Evolutionary conservation across 2,797 vertebrate genomes (phyloP).

Genomic region (Peromyscus nudipes): DNA sequence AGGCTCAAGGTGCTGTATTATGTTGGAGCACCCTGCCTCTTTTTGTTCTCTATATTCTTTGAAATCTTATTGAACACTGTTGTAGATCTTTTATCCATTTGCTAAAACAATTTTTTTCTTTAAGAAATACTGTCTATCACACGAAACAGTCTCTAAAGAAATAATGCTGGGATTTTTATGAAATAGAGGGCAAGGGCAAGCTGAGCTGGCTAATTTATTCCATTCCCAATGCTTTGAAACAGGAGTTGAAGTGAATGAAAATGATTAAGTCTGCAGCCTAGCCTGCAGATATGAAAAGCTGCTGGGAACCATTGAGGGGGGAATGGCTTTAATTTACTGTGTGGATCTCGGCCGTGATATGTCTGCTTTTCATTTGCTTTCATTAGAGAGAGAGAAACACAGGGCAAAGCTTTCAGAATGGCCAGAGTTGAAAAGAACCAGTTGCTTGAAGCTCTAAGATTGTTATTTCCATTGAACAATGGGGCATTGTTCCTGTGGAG

Average conservation of each 20-base stretch:
- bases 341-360: slow-evolving; percentile 16
- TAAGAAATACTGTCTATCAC: slow-evolving; percentile 61
- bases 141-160: slow-evolving; percentile 58
- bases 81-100: slow-evolving; percentile 29
- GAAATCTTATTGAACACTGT: slow-evolving; percentile 48
- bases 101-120: not conserved
- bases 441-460: slow-evolving; percentile 64
- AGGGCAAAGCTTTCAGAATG: slow-evolving; percentile 65
- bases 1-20: slow-evolving; percentile 36
- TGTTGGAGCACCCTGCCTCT: not conserved
- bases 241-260: slow-evolving; percentile 75
- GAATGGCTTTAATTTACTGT: slow-evolving; percentile 76
- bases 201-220: slow-evolving; percentile 60
- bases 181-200: slow-evolving; percentile 56
- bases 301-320: slow-evolving; percentile 63
- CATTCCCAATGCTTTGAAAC: slow-evolving; percentile 53
- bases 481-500: slow-evolving; percentile 68
- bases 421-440: slow-evolving; percentile 57
- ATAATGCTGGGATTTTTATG: slow-evolving; percentile 64
- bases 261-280: slow-evolving; percentile 63
- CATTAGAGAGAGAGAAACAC: slow-evolving; percentile 65
- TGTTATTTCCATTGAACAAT: slow-evolving; percentile 71
- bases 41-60: slow-evolving; percentile 21
- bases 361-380: slow-evolving; percentile 79
- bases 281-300: slow-evolving; percentile 69